Evolutionary conservation across 2,113 vertebrate genomes (phyloP), one percentile per base, ranked within the genome.

Genomic region (Cariama cristata): DNA sequence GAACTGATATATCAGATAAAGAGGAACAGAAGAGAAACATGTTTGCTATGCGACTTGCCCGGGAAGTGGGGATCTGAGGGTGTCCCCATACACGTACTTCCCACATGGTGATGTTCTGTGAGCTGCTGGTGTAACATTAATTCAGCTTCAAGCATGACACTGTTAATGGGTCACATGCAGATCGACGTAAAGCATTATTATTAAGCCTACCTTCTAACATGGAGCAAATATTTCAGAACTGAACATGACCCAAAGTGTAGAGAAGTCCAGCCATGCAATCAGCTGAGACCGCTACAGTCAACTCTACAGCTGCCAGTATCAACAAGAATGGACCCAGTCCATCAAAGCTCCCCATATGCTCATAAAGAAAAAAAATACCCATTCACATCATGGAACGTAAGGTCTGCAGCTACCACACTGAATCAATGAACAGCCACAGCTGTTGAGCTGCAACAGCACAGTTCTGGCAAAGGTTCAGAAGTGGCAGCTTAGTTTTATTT

Each of bases 1-100:
- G 50, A 96, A 59, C 45, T 12, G 38, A 58, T 24, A n/a, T 0
- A 0, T 6, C 40, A 58, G 30, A 44, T 26, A 63, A 53, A 66
- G 33, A 88, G 35, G 35, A 86, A 80, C 0, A 62, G 42, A 72
- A 60, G 32, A 86, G 47, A 77, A 83, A 50, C 60, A 44, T 14
- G 45, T 79, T 50, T 91, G 72, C 40, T 72, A 4, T 0, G 4
- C 27, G 66, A 50, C 42, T 42, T 45, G 17, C 32, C n/a, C 47
- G 62, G 60, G 50, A 50, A 53, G n/a, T 7, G 42, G 30, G 53
- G 42, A 79, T 30, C 20, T 4, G 2, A 81, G 63, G 17, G 22
- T 68, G 38, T 22, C 50, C 40, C 50, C 53, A 32, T 3, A 32
- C 1, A 27, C 0, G 1, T 13, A 30, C 14, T 33, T 68, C 45